Percentiles rank a stretch among this genome's conserved stretches.
Evolutionary conservation across 2,113 vertebrate genomes (phyloP).

Genomic region (Alces alces): DNA sequence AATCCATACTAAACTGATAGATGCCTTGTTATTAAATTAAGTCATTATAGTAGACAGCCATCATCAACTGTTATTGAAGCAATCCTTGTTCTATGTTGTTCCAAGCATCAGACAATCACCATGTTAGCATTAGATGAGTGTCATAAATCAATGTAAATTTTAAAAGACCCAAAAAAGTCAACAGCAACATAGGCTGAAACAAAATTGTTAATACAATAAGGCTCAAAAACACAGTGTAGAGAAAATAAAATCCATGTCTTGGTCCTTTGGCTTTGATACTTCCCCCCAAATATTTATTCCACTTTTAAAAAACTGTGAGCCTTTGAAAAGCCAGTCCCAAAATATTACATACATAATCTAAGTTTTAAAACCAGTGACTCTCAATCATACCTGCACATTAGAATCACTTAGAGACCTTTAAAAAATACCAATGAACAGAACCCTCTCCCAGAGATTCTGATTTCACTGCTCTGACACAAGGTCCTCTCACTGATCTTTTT

Average conservation of each 20-base stretch:
- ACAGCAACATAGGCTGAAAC: slow-evolving; percentile 36
- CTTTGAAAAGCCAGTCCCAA: slow-evolving; percentile 19
- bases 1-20: slow-evolving; percentile 50
- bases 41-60: background rate
- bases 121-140: slow-evolving; percentile 24
- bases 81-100: slow-evolving; percentile 19
- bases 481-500: background rate
- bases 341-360: background rate
- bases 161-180: slow-evolving; percentile 50
- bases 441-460: background rate
- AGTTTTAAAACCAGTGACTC: slow-evolving; percentile 49
- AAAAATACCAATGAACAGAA: background rate
- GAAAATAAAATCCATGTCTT: slow-evolving; percentile 47
- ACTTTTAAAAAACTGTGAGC: slow-evolving; percentile 37
- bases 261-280: background rate
- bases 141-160: slow-evolving; percentile 47
- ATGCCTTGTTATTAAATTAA: slow-evolving; percentile 60
- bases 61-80: slow-evolving; percentile 48
- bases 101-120: slow-evolving; percentile 57
- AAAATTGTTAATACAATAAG: slow-evolving; percentile 47
- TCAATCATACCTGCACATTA: background rate
- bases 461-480: slow-evolving; percentile 31
- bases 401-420: background rate
- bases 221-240: background rate
- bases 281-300: background rate